Evolutionary conservation across 1,140 invertebrate species (phyloP).

Genomic region (Aporrectodea caliginosa): DNA sequence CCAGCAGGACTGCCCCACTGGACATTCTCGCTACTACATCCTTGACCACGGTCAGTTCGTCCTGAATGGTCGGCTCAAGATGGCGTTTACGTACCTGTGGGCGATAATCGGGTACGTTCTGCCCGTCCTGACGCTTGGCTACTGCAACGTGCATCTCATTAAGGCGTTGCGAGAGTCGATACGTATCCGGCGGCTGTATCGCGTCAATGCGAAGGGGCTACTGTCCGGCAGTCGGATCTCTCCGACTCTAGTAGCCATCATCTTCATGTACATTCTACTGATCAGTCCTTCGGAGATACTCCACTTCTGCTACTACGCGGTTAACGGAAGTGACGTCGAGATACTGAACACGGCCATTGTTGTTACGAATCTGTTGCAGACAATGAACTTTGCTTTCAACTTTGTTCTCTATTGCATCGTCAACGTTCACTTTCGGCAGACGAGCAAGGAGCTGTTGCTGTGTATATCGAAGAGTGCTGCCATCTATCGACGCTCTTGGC

Average conservation of each 20-base stretch:
- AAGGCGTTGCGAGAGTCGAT: conserved; percentile 12
- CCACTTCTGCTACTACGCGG: conserved; percentile 14
- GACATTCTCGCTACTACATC: conserved; percentile 9
- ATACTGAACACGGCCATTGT: conserved; percentile 2
- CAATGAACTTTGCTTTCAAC: conserved; percentile 20
- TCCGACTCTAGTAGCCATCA: conserved; percentile 24
- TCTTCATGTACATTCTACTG: conserved; percentile 25
- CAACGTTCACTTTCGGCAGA: conserved; percentile 16
- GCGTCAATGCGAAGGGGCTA: not conserved
- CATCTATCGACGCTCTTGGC: not conserved
- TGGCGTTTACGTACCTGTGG: conserved; percentile 18
- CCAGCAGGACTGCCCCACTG: not conserved
- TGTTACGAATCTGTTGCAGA: conserved; percentile 26
- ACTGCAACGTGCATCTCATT: conserved; percentile 32
- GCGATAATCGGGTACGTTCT: conserved; percentile 20
- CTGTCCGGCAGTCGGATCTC: conserved; percentile 18
- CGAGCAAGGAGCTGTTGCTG: not conserved
- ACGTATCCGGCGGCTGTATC: conserved; percentile 20
- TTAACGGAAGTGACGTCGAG: conserved; percentile 8
- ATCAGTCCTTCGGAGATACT: conserved; percentile 29
- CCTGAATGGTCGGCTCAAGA: conserved; percentile 15
- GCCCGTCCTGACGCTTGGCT: conserved; percentile 23
- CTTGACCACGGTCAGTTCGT: conserved; percentile 19
- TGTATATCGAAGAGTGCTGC: not conserved
- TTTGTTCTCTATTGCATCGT: conserved; percentile 31